Conservation (phyloP, 2,888 invertebrate species). For the Caenorhabditis doughertyi region DNA sequence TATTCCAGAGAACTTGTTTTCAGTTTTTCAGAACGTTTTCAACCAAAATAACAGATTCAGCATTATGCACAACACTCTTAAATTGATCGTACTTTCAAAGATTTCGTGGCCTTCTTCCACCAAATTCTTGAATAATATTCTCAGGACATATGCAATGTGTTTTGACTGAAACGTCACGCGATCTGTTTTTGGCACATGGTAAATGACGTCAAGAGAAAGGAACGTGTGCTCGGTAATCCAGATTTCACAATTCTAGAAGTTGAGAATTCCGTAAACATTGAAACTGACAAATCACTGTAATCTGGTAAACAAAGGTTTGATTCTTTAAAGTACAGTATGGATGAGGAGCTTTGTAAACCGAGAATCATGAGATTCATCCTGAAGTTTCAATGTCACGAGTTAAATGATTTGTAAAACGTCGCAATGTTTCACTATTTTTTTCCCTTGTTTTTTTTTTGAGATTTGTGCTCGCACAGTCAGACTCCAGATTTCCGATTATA, state of each 20-base stretch:
- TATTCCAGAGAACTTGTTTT: constrained; percentile 9
- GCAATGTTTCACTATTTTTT: not conserved
- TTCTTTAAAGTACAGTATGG: constrained; percentile 25
- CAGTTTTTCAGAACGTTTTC: not conserved
- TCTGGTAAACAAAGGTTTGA: not conserved
- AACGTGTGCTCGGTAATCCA: constrained; percentile 34
- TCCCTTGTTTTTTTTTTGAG: not conserved
- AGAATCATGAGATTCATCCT: not conserved
- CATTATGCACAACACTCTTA: constrained; percentile 18
- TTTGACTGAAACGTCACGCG: constrained; percentile 44
- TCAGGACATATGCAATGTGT: constrained; percentile 20
- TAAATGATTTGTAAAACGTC: not conserved
- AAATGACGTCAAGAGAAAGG: not conserved
- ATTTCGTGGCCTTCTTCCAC: constrained; percentile 9
- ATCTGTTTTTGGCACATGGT: constrained; percentile 45
- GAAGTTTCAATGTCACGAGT: not conserved
- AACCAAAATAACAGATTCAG: constrained; percentile 4
- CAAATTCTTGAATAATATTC: constrained; percentile 23
- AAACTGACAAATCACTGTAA: constrained; percentile 12
- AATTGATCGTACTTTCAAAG: constrained; percentile 37
- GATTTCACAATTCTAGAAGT: constrained; percentile 6
- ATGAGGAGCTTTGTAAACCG: constrained; percentile 17
- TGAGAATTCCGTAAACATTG: constrained; percentile 4
- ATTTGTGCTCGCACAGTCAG: constrained; percentile 25
- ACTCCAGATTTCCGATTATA: constrained; percentile 34